Base-by-base conservation (phyloP, 1,140 invertebrate species). In the Pseudomyrmex concolor region DNA sequence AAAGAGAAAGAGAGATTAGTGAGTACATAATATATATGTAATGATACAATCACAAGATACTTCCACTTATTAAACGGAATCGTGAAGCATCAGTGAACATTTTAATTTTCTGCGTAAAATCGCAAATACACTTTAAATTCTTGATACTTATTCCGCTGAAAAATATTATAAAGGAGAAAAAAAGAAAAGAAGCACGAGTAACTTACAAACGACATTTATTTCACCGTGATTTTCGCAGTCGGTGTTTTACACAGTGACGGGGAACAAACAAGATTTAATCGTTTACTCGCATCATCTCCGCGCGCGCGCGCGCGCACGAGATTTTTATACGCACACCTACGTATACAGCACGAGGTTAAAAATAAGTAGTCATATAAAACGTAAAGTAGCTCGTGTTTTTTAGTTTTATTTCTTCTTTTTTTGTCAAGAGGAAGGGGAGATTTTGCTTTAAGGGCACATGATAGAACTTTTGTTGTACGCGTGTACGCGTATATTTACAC, bases 331-430 rank as follows among this genome's bases (percentile, higher is more conserved):
- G 77, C n/a, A 13, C 55, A 77, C 15, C 54, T 66, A 68, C 71
- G 55, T 88, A 73, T 87, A 85, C 2, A 25, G 25, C 2, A 77
- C 68, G 71, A 86, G 57, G 70, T 84, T 86, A 84, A 88, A 86
- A 89, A 72, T 74, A 89, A 89, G 74, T 86, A 88, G 45, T 88
- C 74, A 51, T 89, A 89, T 50, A 89, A 89, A 89, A 89, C 50
- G 34, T 86, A 84, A 66, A 82, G 67, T 71, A 72, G 43, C 34
- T 64, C 74, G 60, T 50, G 17, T 54, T 45, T 22, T 0, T 55
- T 72, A n/a, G 48, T 25, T 22, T 1, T 55, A 67, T 74, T 68
- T 55, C 15, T 51, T 2, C 43, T 19, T 50, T 64, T 50, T 17
- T 17, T 54, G 70, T 5, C 9, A 67, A 54, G 22, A 1, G 17